phyloP scores from a whole-genome alignment of 1,140 invertebrate genomes.

The Danaus plexippus region DNA sequence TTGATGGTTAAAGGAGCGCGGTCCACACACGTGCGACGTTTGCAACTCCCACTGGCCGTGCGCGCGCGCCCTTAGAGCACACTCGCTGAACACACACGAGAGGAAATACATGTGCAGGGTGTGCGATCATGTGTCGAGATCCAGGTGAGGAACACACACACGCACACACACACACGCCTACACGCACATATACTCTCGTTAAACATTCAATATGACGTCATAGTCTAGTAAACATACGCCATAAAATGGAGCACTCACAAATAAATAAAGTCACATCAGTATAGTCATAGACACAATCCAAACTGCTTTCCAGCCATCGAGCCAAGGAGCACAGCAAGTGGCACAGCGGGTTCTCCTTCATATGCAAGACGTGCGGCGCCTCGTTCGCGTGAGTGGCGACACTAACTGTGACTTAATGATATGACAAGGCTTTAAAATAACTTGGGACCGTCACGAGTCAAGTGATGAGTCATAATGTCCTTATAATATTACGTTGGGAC shows the following conservation, averaged over 20 bases:
- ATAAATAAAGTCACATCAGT: no score
- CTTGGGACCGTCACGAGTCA: no score
- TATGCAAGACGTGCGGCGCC: constrained; percentile 27
- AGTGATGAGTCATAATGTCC: no score
- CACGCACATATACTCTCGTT: no score
- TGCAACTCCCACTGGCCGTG: constrained; percentile 33
- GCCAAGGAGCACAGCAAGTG: constrained; percentile 27
- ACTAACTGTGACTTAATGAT: no score
- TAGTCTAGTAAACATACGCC: no score
- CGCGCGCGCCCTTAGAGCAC: constrained; percentile 23
- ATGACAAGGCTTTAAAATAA: no score
- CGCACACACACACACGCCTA: background rate
- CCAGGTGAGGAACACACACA: constrained; percentile 22
- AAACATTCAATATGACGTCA: no score
- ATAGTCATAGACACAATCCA: no score
- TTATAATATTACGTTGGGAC: no score
- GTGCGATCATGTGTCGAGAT: constrained; percentile 35
- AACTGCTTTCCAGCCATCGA: no score
- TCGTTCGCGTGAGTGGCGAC: constrained; percentile 24
- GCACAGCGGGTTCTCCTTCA: constrained; percentile 28
- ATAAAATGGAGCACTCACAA: no score
- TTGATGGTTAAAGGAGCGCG: constrained; percentile 20
- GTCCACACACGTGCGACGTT: constrained; percentile 30
- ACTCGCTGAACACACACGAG: constrained; percentile 33
- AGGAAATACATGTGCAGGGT: constrained; percentile 41